A percentile compares a stretch with the other conserved stretches of the same genome.
Conservation (phyloP, 2,797 vertebrate genomes). For the Arremon brunneinucha region DNA sequence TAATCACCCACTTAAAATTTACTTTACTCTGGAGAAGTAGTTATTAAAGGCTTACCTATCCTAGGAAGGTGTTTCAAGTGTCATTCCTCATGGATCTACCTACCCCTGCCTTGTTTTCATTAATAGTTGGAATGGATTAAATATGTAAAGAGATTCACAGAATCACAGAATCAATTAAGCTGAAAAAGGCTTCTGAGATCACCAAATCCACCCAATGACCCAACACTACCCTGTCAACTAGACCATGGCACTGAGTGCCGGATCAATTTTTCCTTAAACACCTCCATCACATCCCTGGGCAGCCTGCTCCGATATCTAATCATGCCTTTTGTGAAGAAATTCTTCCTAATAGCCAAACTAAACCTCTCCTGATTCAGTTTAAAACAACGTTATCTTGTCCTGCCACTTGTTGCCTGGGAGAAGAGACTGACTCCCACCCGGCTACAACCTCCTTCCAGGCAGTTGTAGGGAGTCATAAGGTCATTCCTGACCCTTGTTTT, state of each 20-base stretch:
- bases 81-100: background rate
- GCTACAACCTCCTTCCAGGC: background rate
- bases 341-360: background rate
- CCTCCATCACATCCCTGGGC: background rate
- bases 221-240: background rate
- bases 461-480: too few relatives aligned
- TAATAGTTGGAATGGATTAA: background rate
- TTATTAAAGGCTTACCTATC: background rate
- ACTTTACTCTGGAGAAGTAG: background rate
- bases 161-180: background rate
- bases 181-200: background rate
- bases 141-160: background rate
- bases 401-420: background rate
- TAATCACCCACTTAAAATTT: background rate
- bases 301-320: background rate
- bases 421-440: background rate
- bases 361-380: background rate
- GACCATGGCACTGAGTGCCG: background rate
- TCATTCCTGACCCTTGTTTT: background rate
- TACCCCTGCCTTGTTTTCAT: background rate
- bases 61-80: background rate
- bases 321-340: background rate
- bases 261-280: background rate
- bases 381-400: background rate
- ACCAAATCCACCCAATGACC: accelerated